Conservation (phyloP, 2,888 invertebrate genomes). For the Drosophila monieri region DNA sequence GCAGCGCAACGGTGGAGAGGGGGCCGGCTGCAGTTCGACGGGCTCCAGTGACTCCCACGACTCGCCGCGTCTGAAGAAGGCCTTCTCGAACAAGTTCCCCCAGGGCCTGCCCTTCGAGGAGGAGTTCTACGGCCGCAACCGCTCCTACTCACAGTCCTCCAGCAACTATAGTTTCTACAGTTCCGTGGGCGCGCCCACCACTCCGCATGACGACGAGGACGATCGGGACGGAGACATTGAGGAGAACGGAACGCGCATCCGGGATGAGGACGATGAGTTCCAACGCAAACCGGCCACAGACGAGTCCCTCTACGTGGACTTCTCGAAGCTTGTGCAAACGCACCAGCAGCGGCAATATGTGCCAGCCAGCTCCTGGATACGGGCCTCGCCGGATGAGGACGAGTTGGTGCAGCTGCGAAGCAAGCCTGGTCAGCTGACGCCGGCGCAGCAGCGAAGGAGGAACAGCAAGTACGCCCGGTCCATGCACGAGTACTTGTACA, state of each 20-base stretch:
- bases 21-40: constrained; percentile 69
- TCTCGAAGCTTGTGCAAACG: constrained; percentile 82
- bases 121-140: constrained; percentile 82
- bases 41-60: constrained; percentile 82
- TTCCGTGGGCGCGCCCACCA: constrained; percentile 74
- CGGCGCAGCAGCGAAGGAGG: constrained; percentile 66
- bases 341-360: constrained; percentile 68
- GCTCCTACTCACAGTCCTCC: constrained; percentile 83
- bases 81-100: constrained; percentile 83
- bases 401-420: constrained; percentile 41
- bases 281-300: constrained; percentile 83
- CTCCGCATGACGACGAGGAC: constrained; percentile 58
- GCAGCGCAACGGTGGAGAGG: constrained; percentile 52
- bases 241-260: constrained; percentile 47
- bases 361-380: constrained; percentile 75
- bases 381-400: constrained; percentile 56
- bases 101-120: constrained; percentile 84
- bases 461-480: constrained; percentile 76
- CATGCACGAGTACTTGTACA: constrained; percentile 80
- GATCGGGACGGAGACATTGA: constrained; percentile 50
- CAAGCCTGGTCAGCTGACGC: constrained; percentile 53
- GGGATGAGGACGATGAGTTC: constrained; percentile 80
- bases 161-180: constrained; percentile 84
- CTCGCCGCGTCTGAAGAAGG: constrained; percentile 80
- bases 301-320: constrained; percentile 84